Percentiles rank a stretch among this genome's conserved stretches.
These are phyloP conservation scores for Rapana venosa DNA, from an alignment of 2,888 invertebrate genomes.

Conservation along the genomic window DNA sequence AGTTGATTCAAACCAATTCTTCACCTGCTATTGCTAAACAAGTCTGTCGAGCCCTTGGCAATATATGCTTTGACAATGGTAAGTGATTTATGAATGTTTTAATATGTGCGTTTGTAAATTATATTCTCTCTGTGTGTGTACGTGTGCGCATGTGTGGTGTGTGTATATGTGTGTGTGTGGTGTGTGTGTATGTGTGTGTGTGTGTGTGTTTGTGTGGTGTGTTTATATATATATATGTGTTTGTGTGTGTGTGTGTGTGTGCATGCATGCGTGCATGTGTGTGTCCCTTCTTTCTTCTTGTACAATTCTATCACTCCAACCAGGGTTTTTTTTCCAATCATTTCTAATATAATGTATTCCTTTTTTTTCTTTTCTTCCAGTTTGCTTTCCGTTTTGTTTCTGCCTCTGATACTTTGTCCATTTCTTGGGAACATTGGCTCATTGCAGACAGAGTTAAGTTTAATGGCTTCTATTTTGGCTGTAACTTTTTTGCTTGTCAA, in stretches of 20 bases:
- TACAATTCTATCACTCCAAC: neutral
- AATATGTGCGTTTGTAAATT: neutral
- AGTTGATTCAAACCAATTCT: constrained; percentile 64
- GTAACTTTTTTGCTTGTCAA: neutral
- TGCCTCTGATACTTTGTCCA: neutral
- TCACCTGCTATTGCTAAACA: constrained; percentile 82
- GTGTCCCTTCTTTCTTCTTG: neutral
- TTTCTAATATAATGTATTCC: neutral
- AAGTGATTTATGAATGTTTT: constrained; percentile 64
- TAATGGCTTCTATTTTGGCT: neutral
- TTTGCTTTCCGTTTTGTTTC: neutral
- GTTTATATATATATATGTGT: neutral
- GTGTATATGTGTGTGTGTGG: neutral
- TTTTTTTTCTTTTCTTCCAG: neutral
- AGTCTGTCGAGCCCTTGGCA: constrained; percentile 90
- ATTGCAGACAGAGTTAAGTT: neutral
- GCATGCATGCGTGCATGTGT: neutral
- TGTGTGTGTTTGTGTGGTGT: neutral
- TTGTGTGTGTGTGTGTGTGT: constrained; percentile 20
- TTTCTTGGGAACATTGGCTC: neutral
- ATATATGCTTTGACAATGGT: constrained; percentile 93
- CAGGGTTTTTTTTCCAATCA: neutral
- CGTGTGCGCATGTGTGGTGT: constrained; percentile 4
- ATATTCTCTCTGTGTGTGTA: neutral
- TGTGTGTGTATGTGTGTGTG: constrained; percentile 15